Conservation (phyloP, 2,888 invertebrate species). For the Rotaria socialis region DNA sequence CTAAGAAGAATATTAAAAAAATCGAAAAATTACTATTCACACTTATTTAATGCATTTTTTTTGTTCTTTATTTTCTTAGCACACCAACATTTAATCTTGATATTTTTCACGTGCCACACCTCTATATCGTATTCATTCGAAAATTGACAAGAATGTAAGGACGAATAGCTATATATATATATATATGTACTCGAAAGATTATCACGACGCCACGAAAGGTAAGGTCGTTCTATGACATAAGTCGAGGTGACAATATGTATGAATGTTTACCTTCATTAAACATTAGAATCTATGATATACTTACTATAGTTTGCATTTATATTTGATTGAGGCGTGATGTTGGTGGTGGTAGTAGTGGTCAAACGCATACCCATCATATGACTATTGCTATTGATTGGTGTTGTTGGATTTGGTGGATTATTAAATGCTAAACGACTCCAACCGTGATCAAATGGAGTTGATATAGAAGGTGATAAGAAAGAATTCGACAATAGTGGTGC, state of each 20-base stretch:
- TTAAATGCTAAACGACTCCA: constrained; percentile 25
- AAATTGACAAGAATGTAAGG: constrained; percentile 15
- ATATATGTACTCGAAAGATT: background rate
- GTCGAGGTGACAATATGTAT: constrained; percentile 1
- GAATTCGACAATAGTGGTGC: background rate
- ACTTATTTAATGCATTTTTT: background rate
- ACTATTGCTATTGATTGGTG: background rate
- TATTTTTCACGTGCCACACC: background rate
- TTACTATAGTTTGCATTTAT: background rate
- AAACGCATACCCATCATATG: background rate
- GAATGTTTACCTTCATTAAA: background rate
- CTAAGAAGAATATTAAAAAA: background rate
- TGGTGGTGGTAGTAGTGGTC: background rate
- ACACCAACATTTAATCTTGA: constrained; percentile 4
- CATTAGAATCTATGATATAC: constrained; percentile 12
- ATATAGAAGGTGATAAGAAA: background rate
- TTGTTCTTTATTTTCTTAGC: background rate
- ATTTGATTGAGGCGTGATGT: background rate
- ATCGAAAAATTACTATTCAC: background rate
- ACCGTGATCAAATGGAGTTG: background rate
- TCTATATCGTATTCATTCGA: background rate
- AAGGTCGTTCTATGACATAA: constrained; percentile 5
- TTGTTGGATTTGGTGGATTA: constrained; percentile 2
- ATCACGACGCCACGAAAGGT: constrained; percentile 13
- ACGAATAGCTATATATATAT: background rate